Evolutionary conservation across 2,797 vertebrate species (phyloP), one percentile per base, ranked within the genome.

Genomic region (Eleutherodactylus coqui): DNA sequence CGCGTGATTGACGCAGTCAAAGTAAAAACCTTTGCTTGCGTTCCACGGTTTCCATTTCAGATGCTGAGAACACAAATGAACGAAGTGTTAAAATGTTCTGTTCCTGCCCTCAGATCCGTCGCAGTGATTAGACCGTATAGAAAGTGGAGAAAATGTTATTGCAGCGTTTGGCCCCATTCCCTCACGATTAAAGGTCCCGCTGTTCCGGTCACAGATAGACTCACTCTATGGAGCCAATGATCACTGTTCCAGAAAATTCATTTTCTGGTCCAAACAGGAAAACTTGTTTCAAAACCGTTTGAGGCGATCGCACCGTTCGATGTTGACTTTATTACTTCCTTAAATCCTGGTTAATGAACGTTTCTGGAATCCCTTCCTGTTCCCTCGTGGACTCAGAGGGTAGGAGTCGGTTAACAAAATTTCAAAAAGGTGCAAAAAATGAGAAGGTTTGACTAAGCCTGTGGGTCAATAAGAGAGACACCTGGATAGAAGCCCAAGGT

Each of bases 61-160:
- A 72, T 41, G 36, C 21, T 43, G 69, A 72, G 69, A 72, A 72
- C 21, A 72, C 43, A 41, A 72, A 43, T 72, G 69, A 43, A n/a
- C 69, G 38, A 72, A n/a, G 69, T 72, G 69, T 72, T 72, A 43
- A 72, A 72, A 72, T n/a, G 36, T 72, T 72, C 69, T 72, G 36
- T n/a, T 43, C 69, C 69, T 72, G 69, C 38, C 69, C 69, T 72
- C 69, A 72, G 69, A 72, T 70, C 67, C 67, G 69, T 72, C 21
- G n/a, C 36, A 13, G 21, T 11, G 69, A 72, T 72, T 43, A 72
- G 69, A 72, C 38, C 9, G 0, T 72, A 72, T 72, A 72, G 69
- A 72, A 72, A 36, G 21, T 69, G 64, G 21, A 36, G 64, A 21
- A 36, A 41, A 72, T 72, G 38, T 72, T 72, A 43, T 72, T 72